Evolutionary conservation across 1,140 invertebrate species (phyloP), one percentile per base, ranked within the genome.

Genomic region (Lepidotrigona ventralis): DNA sequence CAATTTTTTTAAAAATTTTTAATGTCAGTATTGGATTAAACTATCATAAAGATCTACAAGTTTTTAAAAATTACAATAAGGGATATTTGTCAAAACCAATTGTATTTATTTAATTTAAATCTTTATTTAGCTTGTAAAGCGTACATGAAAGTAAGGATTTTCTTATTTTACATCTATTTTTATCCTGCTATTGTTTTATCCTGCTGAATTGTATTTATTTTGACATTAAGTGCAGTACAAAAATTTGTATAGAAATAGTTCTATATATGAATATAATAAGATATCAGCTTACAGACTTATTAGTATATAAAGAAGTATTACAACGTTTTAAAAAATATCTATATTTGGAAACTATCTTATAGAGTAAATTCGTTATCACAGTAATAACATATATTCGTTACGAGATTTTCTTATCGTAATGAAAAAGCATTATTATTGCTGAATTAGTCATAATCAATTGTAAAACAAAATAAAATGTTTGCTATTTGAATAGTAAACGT

Each of bases 281-380:
- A 80, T 69, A 78, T 23, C 23, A 69, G n/a, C 15, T 68, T 78
- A 64, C 11, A 33, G 21, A 63, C 64, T 64, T n/a, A 54, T 71
- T 60, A 23, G 11, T 83, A 46, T 46, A 46, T 46, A 78, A 73
- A 79, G 29, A 60, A 26, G 54, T 74, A 26, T 74, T 58, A 71
- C 29, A 75, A 60, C 29, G 53, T 76, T 79, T n/a, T 84, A 64
- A 84, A 87, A 88, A 88, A 89, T 89, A 89, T 79, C 75, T 26
- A 15, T 60, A 63, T 82, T 39, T 68, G 19, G 63, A 73, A 53
- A 88, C 46, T 86, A 63, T 84, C 71, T 84, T 89, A 89, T 79
- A 79, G 53, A 69, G 63, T 89, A 81, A 80, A 29, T 86, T 84
- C 63, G 68, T 85, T 88, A 88, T 88, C 88, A 88, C 87, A 89